Evolutionary conservation across 2,888 invertebrate species (phyloP), one percentile per base, ranked within the genome.

Genomic region (Drosophila ezoana): DNA sequence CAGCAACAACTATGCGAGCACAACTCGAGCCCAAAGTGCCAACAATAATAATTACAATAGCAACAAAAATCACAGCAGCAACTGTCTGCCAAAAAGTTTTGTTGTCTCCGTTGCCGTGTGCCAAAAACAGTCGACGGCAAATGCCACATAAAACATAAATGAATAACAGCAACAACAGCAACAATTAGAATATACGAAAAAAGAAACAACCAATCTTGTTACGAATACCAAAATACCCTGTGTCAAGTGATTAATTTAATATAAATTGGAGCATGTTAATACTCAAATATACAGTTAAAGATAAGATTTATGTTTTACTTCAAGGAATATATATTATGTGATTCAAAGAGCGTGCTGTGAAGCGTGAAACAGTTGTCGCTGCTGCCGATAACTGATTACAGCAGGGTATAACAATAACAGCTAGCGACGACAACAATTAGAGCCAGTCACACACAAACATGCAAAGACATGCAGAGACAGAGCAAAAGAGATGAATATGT

Each of bases 121-220:
- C 85, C 80, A 62, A 57, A 73, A 73, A 69, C 64, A 69, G 63
- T 63, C 73, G 62, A 67, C 72, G 68, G 53, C 58, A 72, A 72
- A 76, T 76, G 73, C 84, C 53, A 72, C 85, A 81, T 79, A 81
- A 85, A 81, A 85, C 85, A 81, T 81, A 81, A 85, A 75, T 75
- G 75, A 75, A 67, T 66, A 84, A 81, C 48, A 47, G 66, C 74
- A 65, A 59, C 74, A 74, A 63, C 76, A 71, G 52, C 60, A 61
- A 72, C 60, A 73, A 73, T 73, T 73, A 67, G 67, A 48, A 23
- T n/a, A 37, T 14, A 38, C 16, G 38, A 18, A 10, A 8, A 28
- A n/a, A 65, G 14, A 9, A 3, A 13, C n/a, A 18, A 16, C 18
- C 4, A 8, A 1, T 11, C n/a, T n/a, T 4, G 16, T n/a, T 8